Evolutionary conservation across 35 echinoderm and acorn worm species (phyloP).

Genomic region (Heliocidaris tuberculata): DNA sequence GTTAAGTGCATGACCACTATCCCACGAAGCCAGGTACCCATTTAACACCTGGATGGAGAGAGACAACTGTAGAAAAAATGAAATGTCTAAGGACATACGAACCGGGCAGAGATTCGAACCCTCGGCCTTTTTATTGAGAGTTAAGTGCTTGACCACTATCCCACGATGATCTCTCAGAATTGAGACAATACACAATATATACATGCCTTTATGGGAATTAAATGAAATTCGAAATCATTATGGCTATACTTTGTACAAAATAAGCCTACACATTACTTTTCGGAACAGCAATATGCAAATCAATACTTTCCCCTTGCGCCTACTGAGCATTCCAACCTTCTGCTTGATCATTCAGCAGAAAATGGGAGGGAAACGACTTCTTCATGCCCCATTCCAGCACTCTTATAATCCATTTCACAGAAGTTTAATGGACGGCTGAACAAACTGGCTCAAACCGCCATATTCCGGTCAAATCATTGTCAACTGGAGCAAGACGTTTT

Average conservation of each 20-base stretch:
- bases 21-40: too few species aligned
- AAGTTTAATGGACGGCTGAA: background rate
- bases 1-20: too few species aligned
- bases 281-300: background rate
- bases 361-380: background rate
- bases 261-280: background rate
- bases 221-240: too few species aligned
- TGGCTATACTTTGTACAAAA: background rate
- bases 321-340: background rate
- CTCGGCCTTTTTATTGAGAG: too few species aligned
- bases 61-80: too few species aligned
- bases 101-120: too few species aligned
- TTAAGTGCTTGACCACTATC: too few species aligned
- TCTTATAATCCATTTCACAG: background rate
- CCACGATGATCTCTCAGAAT: too few species aligned
- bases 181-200: too few species aligned
- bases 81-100: too few species aligned
- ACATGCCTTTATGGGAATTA: too few species aligned
- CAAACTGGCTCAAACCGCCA: background rate
- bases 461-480: slow-evolving; percentile 9
- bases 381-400: background rate
- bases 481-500: background rate
- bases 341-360: background rate
- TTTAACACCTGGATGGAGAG: too few species aligned
- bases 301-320: background rate